Evolutionary conservation across 2,113 vertebrate species (phyloP).

Genomic region (Mastomys coucha): DNA sequence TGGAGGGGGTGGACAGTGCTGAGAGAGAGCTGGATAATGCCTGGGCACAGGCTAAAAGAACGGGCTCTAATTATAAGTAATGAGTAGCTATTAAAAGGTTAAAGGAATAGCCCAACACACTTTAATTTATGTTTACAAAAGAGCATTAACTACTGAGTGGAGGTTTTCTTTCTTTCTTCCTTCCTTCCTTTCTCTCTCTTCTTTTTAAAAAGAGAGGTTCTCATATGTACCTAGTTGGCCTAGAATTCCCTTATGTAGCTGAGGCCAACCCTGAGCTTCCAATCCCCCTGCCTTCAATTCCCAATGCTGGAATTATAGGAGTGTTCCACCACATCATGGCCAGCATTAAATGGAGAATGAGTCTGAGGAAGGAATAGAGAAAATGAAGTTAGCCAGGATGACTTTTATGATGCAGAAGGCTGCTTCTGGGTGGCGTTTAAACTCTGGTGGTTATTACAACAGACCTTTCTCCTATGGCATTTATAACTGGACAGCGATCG

Average conservation of each 20-base stretch:
- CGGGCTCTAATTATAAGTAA: constrained; percentile 53
- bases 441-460: background rate
- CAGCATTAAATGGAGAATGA: background rate
- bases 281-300: background rate
- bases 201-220: background rate
- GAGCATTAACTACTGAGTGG: constrained; percentile 48
- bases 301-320: background rate
- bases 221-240: background rate
- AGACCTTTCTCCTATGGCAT: constrained; percentile 7
- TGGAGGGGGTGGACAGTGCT: background rate
- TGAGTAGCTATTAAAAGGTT: constrained; percentile 66
- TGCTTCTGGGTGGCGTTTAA: background rate
- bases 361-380: background rate
- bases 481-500: background rate
- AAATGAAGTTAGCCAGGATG: background rate
- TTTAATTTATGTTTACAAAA: constrained; percentile 67
- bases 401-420: background rate
- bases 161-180: background rate
- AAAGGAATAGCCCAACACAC: constrained; percentile 39
- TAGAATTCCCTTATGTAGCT: background rate
- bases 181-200: background rate
- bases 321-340: background rate
- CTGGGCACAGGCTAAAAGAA: constrained; percentile 11
- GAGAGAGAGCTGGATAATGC: background rate
- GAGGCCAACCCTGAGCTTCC: background rate